Evolutionary conservation across 2,113 vertebrate species (phyloP).

Genomic region (Nothobranchius furzeri): DNA sequence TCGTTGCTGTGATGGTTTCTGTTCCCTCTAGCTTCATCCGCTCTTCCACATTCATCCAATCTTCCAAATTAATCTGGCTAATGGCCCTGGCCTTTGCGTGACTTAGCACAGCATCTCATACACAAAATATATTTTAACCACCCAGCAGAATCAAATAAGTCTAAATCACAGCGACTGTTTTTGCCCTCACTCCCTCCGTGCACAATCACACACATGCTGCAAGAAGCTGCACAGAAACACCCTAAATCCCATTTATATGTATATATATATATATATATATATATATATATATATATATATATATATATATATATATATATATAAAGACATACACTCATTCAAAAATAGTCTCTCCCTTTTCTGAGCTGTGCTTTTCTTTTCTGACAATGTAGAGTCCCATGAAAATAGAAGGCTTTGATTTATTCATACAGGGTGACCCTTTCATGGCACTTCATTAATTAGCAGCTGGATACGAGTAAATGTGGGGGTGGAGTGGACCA

Average conservation of each 20-base stretch:
- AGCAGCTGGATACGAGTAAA: conserved; percentile 61
- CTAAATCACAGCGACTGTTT: not conserved
- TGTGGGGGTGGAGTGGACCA: conserved; percentile 38
- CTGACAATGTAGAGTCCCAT: conserved; percentile 11
- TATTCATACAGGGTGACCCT: conserved; percentile 66
- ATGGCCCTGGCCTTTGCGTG: conserved; percentile 49
- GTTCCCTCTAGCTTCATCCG: conserved; percentile 32
- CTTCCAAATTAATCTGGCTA: conserved; percentile 69
- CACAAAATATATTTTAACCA: not conserved
- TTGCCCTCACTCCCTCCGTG: not conserved
- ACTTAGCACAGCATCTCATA: conserved; percentile 3
- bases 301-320: no score
- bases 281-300: no score
- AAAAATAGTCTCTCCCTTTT: conserved; percentile 14
- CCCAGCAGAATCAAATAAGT: not conserved
- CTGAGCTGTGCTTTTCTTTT: conserved; percentile 5
- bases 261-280: no score
- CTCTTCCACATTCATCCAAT: conserved; percentile 44
- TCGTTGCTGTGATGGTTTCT: conserved; percentile 26
- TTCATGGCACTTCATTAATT: conserved; percentile 73
- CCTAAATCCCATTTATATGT: not conserved
- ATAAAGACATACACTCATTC: not conserved
- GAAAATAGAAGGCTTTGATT: conserved; percentile 58
- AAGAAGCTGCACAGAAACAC: not conserved
- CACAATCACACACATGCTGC: not conserved